phyloP scores from a whole-genome alignment of 2,888 invertebrate species.

The Scaptomyza cyrtandrae region DNA sequence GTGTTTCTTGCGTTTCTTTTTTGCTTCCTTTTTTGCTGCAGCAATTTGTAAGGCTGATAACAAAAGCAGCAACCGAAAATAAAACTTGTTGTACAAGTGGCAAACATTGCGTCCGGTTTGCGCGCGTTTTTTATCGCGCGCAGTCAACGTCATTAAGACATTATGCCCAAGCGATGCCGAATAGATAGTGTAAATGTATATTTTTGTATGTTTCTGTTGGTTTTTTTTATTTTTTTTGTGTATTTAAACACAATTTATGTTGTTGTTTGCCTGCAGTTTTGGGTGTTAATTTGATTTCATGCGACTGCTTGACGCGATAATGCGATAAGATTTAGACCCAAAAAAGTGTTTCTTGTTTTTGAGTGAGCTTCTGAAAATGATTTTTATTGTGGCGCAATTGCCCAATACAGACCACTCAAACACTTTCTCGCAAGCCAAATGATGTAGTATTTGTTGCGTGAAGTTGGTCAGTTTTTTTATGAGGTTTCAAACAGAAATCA shows the following conservation, averaged over 20 bases:
- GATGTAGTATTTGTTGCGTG: slow-evolving; percentile 47
- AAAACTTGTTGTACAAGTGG: slow-evolving; percentile 44
- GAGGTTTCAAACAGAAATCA: slow-evolving; percentile 49
- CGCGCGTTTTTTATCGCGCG: slow-evolving; percentile 57
- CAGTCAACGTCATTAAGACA: slow-evolving; percentile 63
- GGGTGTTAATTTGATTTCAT: slow-evolving; percentile 77
- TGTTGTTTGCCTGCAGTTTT: slow-evolving; percentile 26
- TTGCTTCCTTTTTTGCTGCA: slow-evolving; percentile 15
- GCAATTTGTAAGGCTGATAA: slow-evolving; percentile 60
- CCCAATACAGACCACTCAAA: slow-evolving; percentile 36
- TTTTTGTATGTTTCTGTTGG: slow-evolving; percentile 12
- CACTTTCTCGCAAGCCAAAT: slow-evolving; percentile 46
- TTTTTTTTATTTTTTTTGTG: slow-evolving; percentile 6
- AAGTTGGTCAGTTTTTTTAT: slow-evolving; percentile 58
- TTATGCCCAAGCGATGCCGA: slow-evolving; percentile 58
- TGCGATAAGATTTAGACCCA: slow-evolving; percentile 67
- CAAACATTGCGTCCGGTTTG: slow-evolving; percentile 45
- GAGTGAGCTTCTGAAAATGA: slow-evolving; percentile 32
- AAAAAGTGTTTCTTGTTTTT: background rate
- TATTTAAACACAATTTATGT: slow-evolving; percentile 5
- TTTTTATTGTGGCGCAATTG: slow-evolving; percentile 58
- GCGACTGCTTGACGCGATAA: slow-evolving; percentile 54
- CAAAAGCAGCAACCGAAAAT: slow-evolving; percentile 43
- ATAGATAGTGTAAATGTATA: slow-evolving; percentile 48
- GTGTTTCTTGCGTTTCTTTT: slow-evolving; percentile 3